Evolutionary conservation across 2,113 vertebrate species (phyloP).

Genomic region (Xyliphius kryptos): DNA sequence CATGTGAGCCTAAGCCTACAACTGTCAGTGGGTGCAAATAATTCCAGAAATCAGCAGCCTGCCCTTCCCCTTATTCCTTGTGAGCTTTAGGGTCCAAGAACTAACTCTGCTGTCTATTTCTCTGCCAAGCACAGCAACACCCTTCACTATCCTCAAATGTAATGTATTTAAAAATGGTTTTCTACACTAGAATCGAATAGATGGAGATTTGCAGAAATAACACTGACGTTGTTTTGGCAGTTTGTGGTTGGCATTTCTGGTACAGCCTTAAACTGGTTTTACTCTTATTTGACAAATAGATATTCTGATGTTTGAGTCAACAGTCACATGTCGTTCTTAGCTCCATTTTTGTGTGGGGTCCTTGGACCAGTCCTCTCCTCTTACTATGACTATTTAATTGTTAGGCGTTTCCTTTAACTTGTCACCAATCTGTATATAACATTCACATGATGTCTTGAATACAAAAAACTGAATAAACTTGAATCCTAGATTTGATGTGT

Average conservation of each 20-base stretch:
- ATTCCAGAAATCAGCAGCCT: too few relatives aligned
- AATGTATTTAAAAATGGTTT: background rate
- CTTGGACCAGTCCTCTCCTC: background rate
- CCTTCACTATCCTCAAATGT: background rate
- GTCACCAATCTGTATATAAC: too few relatives aligned
- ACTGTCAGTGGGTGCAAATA: slow-evolving; percentile 15
- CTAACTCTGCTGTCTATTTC: background rate
- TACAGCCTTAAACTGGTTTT: background rate
- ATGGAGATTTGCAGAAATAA: background rate
- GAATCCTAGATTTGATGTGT: background rate
- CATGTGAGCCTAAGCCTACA: too few relatives aligned
- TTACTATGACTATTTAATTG: background rate
- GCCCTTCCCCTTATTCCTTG: background rate
- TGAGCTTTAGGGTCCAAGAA: background rate
- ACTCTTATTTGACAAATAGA: too few relatives aligned
- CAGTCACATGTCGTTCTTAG: too few relatives aligned
- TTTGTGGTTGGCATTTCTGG: background rate
- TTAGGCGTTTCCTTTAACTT: background rate
- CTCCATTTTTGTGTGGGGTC: background rate
- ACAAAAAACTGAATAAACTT: background rate
- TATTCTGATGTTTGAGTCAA: too few relatives aligned
- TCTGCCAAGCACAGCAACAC: slow-evolving; percentile 4
- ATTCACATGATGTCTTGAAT: background rate
- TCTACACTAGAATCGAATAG: background rate
- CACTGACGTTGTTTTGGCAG: background rate